Conservation (phyloP, 2,888 invertebrate genomes). For the Deroplatys truncata region DNA sequence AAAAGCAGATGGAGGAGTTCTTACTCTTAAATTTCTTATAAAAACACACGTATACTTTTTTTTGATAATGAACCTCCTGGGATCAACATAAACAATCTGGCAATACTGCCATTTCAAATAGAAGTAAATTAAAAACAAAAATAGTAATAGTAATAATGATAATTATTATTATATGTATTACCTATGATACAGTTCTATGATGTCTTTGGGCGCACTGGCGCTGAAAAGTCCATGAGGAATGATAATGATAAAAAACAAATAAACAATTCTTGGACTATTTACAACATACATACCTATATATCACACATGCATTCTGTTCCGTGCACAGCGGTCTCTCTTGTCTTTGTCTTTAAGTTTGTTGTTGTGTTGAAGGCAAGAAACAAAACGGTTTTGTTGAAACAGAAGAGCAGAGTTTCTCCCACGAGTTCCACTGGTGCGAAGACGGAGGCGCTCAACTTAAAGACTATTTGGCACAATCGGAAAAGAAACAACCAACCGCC, state of each 20-base stretch:
- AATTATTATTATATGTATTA: conserved; percentile 7
- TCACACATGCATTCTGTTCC: background rate
- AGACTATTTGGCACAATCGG: conserved; percentile 11
- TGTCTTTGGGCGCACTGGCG: background rate
- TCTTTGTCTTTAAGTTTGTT: background rate
- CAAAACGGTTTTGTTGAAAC: background rate
- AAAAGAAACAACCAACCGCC: background rate
- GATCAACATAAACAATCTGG: background rate
- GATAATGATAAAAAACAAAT: background rate
- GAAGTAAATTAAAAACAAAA: conserved; percentile 9
- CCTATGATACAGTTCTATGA: background rate
- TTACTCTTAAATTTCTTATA: background rate
- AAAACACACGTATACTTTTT: background rate
- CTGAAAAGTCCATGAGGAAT: background rate
- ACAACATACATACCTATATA: background rate
- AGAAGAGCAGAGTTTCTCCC: background rate
- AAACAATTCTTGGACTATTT: background rate
- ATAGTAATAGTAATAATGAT: background rate
- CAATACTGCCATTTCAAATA: background rate
- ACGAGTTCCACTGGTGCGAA: background rate
- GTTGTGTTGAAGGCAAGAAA: background rate
- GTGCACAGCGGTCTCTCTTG: background rate
- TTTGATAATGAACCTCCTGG: background rate
- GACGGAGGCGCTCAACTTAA: conserved; percentile 3
- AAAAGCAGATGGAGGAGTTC: background rate